These are phyloP conservation scores for Petroica traversi DNA, from an alignment of 2,113 vertebrate genomes.

Conservation along the genomic window DNA sequence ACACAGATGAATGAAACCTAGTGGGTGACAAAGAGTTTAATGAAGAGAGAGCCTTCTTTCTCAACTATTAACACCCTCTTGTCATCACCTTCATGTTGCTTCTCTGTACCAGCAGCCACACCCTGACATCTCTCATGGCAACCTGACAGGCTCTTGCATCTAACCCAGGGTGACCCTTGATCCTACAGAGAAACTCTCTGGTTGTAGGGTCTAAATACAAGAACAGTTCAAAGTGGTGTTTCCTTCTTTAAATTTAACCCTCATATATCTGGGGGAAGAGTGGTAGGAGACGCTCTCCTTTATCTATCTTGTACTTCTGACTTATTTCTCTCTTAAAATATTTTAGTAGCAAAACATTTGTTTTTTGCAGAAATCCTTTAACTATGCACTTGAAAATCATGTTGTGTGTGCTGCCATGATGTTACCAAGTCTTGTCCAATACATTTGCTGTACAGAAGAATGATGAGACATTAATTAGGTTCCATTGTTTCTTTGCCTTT, in stretches of 20 bases:
- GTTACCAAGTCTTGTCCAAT: neutral
- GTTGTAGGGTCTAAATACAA: neutral
- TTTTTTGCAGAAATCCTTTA: neutral
- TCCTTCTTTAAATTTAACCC: neutral
- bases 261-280: neutral
- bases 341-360: neutral
- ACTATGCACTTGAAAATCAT: neutral
- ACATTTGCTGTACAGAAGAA: neutral
- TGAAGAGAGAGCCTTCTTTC: neutral
- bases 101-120: neutral
- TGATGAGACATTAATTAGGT: neutral
- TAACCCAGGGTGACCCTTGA: neutral
- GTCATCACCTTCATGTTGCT: neutral
- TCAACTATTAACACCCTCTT: neutral
- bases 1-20: neutral
- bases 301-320: neutral
- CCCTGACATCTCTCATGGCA: neutral
- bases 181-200: neutral
- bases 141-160: neutral
- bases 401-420: neutral
- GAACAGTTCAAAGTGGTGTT: neutral
- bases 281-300: neutral
- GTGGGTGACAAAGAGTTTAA: neutral
- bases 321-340: neutral
- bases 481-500: neutral